These are phyloP conservation scores for Malurus alboscapulatus DNA, from an alignment of 2,113 vertebrate species.

Conservation along the genomic window DNA sequence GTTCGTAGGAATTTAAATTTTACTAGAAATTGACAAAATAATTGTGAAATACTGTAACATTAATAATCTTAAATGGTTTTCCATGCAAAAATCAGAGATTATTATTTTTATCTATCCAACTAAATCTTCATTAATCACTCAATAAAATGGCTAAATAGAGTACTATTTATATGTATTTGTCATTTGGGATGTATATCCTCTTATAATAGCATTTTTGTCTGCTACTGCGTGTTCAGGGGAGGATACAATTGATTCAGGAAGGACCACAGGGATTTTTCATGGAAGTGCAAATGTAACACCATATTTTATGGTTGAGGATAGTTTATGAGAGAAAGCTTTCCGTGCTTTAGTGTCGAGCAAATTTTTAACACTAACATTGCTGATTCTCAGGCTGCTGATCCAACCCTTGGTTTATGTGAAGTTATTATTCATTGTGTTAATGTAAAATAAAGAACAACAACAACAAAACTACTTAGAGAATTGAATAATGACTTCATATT, in stretches of 20 bases:
- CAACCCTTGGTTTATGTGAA: background rate
- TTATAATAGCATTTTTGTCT: slow-evolving; percentile 13
- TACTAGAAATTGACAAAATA: background rate
- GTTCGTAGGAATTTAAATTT: background rate
- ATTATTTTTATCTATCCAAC: slow-evolving; percentile 2
- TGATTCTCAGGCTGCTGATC: background rate
- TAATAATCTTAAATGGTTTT: background rate
- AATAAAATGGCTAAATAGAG: background rate
- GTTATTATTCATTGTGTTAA: background rate
- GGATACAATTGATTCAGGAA: slow-evolving; percentile 45
- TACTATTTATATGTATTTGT: slow-evolving; percentile 12
- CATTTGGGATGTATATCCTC: slow-evolving; percentile 4
- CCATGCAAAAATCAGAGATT: background rate
- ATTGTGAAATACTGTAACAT: background rate
- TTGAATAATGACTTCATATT: slow-evolving; percentile 5
- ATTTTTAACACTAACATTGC: slow-evolving; percentile 5
- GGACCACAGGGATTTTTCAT: slow-evolving; percentile 40
- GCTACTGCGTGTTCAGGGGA: background rate
- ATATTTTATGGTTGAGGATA: slow-evolving; percentile 13
- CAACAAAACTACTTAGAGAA: background rate
- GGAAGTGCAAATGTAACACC: slow-evolving; percentile 31
- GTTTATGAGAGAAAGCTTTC: slow-evolving; percentile 38
- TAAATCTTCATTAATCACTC: slow-evolving; percentile 19
- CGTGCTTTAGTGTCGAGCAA: background rate
- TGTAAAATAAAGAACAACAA: background rate